A percentile compares a stretch with the other conserved stretches of the same genome.
Evolutionary conservation across 2,113 vertebrate species (phyloP).

Genomic region (Pyxicephalus adspersus): DNA sequence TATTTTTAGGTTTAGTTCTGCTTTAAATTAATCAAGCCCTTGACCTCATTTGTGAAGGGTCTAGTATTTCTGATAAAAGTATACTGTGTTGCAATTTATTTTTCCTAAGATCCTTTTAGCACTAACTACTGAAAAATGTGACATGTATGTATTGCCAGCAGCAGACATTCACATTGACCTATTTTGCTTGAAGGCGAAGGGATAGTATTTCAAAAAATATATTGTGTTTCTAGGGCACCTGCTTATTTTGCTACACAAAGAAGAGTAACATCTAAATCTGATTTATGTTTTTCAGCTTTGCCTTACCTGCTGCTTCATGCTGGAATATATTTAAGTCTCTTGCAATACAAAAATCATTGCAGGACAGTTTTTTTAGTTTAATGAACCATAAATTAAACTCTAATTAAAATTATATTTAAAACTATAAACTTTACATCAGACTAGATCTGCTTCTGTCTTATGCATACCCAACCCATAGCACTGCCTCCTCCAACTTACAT

Average conservation of each 20-base stretch:
- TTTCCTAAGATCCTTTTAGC: background rate
- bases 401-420: no score
- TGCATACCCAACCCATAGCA: no score
- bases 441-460: no score
- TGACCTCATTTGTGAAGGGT: background rate
- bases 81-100: background rate
- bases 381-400: no score
- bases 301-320: no score
- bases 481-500: no score
- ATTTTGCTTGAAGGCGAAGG: constrained; percentile 13
- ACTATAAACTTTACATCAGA: no score
- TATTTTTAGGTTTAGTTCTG: no score
- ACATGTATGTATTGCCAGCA: constrained; percentile 22
- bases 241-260: constrained; percentile 14
- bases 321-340: no score
- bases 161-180: constrained; percentile 24
- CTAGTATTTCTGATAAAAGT: background rate
- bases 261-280: constrained; percentile 24
- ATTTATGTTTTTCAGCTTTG: constrained; percentile 9
- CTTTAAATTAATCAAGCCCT: no score
- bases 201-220: constrained; percentile 21
- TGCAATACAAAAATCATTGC: no score
- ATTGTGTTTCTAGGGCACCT: constrained; percentile 16
- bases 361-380: no score
- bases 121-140: constrained; percentile 4